Evolutionary conservation across 2,888 invertebrate species (phyloP), one percentile per base, ranked within the genome.

Genomic region (Acronicta psi): DNA sequence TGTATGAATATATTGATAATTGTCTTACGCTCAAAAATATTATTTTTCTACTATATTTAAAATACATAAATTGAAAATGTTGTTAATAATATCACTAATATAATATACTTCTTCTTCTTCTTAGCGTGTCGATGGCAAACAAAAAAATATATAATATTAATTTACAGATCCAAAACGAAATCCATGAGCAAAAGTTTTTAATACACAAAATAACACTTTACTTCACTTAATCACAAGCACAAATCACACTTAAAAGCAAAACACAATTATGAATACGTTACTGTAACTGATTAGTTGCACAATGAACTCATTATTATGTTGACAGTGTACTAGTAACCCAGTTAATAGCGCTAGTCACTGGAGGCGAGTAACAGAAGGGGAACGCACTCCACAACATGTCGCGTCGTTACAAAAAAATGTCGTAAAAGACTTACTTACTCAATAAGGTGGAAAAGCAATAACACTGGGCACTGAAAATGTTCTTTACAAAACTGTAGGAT

Each of bases 281-380:
- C 36, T 41, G 41, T 25, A 42, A 56, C 66, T 60, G 71, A 73
- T 75, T 60, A 66, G 44, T 51, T 45, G 41, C 36, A 42, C 23
- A 69, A 56, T 54, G 46, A 59, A 63, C 45, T 54, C 62, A 65
- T 72, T 63, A 74, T 50, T 45, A 41, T 29, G 62, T 60, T 64
- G 63, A 60, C 59, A 59, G 18, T 36, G 55, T 58, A 58, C 59
- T 25, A 38, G 52, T 72, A 72, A 74, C 72, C 74, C 17, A 65
- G 55, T 57, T 63, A 57, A 59, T 49, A 51, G 50, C 42, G 40
- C 62, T 38, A 66, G 60, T 69, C 57, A 60, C 62, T 67, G 18
- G 49, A 25, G n/a, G 46, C 50, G 0, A 59, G 50, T 59, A 18
- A 10, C 25, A 29, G 1, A 18, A n/a, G 29, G 13, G 17, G 37